phyloP scores from a whole-genome alignment of 2,888 invertebrate genomes.

The Caenorhabditis imperialis region DNA sequence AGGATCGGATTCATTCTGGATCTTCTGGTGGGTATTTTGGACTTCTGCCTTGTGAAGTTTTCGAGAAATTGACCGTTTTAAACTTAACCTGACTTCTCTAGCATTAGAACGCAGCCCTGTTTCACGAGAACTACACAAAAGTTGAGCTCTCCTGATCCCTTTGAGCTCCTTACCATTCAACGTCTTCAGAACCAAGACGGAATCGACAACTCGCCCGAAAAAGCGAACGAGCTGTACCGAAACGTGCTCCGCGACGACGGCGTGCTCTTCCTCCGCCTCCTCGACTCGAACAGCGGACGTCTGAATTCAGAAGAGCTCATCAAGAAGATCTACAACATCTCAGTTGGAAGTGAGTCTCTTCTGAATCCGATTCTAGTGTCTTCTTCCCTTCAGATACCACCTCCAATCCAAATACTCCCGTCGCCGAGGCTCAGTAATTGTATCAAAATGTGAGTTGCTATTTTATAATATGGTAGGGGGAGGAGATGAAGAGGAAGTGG shows the following conservation, averaged over 20 bases:
- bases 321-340: slow-evolving; percentile 56
- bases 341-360: slow-evolving; percentile 32
- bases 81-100: too few relatives aligned
- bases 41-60: too few relatives aligned
- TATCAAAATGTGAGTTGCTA: not conserved
- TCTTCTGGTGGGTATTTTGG: slow-evolving; percentile 43
- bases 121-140: too few relatives aligned
- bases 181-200: slow-evolving; percentile 50
- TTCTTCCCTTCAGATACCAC: slow-evolving; percentile 1
- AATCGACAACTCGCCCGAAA: slow-evolving; percentile 28
- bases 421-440: slow-evolving; percentile 18
- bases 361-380: not conserved
- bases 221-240: slow-evolving; percentile 21
- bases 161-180: too few relatives aligned
- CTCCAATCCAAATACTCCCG: not conserved
- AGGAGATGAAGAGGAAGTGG: not conserved
- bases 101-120: too few relatives aligned
- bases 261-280: slow-evolving; percentile 63
- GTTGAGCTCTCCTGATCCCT: too few relatives aligned
- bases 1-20: slow-evolving; percentile 53
- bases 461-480: not conserved
- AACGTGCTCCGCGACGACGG: slow-evolving; percentile 65
- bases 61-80: too few relatives aligned
- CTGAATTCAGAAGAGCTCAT: slow-evolving; percentile 54
- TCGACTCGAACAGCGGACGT: slow-evolving; percentile 61